Conservation (phyloP, 2,797 vertebrate species). For the Xiphorhynchus erythropygius region DNA sequence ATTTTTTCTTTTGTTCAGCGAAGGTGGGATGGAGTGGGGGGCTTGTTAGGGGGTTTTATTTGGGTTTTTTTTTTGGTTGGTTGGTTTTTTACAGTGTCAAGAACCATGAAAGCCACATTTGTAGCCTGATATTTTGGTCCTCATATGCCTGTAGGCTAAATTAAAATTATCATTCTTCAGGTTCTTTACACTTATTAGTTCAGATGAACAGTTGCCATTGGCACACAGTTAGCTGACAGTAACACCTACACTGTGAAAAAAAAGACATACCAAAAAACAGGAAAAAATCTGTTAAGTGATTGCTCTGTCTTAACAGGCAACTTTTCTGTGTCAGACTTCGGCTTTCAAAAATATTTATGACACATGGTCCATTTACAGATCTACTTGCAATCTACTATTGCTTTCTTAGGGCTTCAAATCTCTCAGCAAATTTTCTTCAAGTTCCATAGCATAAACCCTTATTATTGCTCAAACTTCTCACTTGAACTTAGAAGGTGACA, state of each 20-base stretch:
- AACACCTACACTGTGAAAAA: background rate
- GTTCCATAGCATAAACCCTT: background rate
- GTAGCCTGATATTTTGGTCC: background rate
- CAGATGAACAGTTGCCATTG: background rate
- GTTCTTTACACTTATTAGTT: constrained; percentile 8
- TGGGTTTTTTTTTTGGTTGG: background rate
- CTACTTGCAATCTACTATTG: background rate
- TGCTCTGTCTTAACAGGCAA: background rate
- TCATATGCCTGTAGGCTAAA: background rate
- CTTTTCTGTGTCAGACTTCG: background rate
- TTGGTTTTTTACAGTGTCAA: background rate
- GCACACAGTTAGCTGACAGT: background rate
- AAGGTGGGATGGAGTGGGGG: fast-evolving
- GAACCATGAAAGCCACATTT: background rate
- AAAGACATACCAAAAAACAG: background rate
- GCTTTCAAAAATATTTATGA: background rate
- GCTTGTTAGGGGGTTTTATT: fast-evolving
- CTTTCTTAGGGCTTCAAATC: background rate
- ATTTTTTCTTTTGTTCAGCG: background rate
- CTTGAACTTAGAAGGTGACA: background rate
- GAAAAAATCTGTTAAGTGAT: background rate
- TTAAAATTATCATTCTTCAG: background rate
- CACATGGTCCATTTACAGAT: background rate
- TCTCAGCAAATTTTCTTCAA: background rate
- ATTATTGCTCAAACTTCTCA: background rate